Evolutionary conservation across 2,888 invertebrate species (phyloP).

Genomic region (Tetragonula carbonaria): DNA sequence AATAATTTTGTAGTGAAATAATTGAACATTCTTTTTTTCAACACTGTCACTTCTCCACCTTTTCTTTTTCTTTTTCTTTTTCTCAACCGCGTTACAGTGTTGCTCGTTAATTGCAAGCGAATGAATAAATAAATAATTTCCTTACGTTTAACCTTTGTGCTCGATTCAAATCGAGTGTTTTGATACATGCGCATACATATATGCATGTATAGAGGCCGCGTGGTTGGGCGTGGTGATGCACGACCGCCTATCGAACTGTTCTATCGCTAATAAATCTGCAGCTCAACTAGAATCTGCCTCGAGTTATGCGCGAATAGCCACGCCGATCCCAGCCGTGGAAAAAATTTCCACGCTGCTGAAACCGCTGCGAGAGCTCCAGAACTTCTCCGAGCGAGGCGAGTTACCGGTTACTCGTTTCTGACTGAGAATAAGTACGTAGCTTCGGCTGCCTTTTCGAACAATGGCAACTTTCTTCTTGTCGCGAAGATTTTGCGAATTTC

Average conservation of each 20-base stretch:
- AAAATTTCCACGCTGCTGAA: slow-evolving; percentile 32
- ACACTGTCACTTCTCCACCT: too few species aligned
- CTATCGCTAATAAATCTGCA: slow-evolving; percentile 82
- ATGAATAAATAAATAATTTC: too few species aligned
- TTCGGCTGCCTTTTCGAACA: not conserved
- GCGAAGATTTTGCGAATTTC: not conserved
- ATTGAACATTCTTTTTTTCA: too few species aligned
- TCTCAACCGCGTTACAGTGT: too few species aligned
- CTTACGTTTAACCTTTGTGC: too few species aligned
- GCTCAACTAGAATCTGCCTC: slow-evolving; percentile 81
- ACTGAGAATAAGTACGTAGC: not conserved
- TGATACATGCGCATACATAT: slow-evolving; percentile 38
- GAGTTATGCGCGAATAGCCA: slow-evolving; percentile 72
- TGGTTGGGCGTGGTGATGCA: slow-evolving; percentile 82
- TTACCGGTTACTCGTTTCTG: not conserved
- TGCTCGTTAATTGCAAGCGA: too few species aligned
- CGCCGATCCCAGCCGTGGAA: slow-evolving; percentile 63
- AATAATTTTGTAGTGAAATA: too few species aligned
- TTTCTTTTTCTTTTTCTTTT: too few species aligned
- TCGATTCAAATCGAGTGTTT: slow-evolving; percentile 24
- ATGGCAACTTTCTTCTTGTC: not conserved
- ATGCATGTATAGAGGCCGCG: slow-evolving; percentile 28
- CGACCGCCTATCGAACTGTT: slow-evolving; percentile 80
- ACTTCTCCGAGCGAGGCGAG: slow-evolving; percentile 1
- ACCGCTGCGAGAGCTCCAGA: slow-evolving; percentile 2